These are phyloP conservation scores for Ctenosaura bakeri DNA, from an alignment of 2,797 vertebrate species.

Conservation along the genomic window DNA sequence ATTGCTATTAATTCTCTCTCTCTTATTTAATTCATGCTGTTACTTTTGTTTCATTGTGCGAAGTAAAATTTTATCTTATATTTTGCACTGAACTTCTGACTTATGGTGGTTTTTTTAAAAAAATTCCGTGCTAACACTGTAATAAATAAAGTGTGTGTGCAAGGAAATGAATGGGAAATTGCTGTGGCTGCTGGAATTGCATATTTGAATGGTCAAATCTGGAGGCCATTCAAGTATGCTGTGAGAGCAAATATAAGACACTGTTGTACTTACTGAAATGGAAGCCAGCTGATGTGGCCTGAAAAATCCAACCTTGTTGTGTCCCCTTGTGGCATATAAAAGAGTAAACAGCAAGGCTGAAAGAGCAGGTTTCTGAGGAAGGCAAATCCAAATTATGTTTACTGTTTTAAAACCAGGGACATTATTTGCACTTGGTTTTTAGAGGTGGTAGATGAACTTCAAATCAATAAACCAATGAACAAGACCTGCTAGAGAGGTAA, in stretches of 20 bases:
- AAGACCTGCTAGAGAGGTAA: neutral
- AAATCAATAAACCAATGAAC: neutral
- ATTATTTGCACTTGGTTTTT: neutral
- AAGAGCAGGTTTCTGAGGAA: conserved; percentile 4
- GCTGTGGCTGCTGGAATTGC: neutral
- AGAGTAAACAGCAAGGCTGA: neutral
- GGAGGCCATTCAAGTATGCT: neutral
- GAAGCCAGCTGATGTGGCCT: conserved; percentile 1
- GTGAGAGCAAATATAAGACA: neutral
- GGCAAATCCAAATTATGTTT: neutral
- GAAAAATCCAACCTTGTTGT: neutral
- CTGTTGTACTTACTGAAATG: neutral
- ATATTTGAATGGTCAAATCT: conserved; percentile 19
- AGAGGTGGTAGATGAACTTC: neutral
- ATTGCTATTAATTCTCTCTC: neutral
- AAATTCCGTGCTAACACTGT: neutral
- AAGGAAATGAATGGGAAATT: neutral
- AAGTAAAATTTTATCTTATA: neutral
- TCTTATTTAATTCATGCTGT: neutral
- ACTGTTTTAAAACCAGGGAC: neutral
- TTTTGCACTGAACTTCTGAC: neutral
- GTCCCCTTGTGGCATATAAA: neutral
- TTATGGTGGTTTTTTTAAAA: neutral
- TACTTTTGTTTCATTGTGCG: neutral
- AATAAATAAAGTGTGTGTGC: neutral